Conservation (phyloP, 2,888 invertebrate genomes). For the Lampropteryx suffumata region DNA sequence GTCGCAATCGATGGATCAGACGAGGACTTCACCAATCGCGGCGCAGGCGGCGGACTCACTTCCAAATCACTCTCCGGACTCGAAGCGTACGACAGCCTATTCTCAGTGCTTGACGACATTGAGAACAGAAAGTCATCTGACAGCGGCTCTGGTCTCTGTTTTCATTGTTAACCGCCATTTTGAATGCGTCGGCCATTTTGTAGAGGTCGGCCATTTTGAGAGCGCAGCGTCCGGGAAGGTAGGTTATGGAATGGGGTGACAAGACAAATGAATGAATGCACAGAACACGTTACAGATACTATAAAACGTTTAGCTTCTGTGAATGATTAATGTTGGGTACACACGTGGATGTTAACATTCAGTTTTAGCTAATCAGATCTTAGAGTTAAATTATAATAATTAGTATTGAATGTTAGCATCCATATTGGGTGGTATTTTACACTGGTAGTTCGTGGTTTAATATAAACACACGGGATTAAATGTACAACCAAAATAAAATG, state of each 20-base stretch:
- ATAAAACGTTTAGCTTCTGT: constrained; percentile 70
- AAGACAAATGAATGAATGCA: constrained; percentile 82
- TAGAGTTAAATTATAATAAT: constrained; percentile 1
- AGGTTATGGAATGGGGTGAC: constrained; percentile 81
- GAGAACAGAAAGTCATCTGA: constrained; percentile 99
- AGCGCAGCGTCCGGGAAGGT: constrained; percentile 66
- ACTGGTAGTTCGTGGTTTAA: constrained; percentile 52
- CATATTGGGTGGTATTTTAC: constrained; percentile 61
- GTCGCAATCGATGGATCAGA: constrained; percentile 97
- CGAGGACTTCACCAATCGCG: constrained; percentile 90
- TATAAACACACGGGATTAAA: constrained; percentile 23
- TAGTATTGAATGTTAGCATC: constrained; percentile 43
- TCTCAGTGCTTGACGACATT: constrained; percentile 91
- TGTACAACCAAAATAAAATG: constrained; percentile 34
- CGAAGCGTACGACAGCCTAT: constrained; percentile 96
- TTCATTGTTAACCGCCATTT: constrained; percentile 43
- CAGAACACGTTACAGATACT: constrained; percentile 63
- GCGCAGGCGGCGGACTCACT: constrained; percentile 91
- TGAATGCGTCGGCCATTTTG: constrained; percentile 53
- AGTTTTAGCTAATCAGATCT: neutral
- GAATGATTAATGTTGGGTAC: constrained; percentile 68
- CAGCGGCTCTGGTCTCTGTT: constrained; percentile 96
- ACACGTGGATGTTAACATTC: constrained; percentile 65
- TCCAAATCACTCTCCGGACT: constrained; percentile 96
- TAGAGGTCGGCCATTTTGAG: constrained; percentile 55